phyloP scores from a whole-genome alignment of 2,888 invertebrate species.

The Achlya flavicornis region DNA sequence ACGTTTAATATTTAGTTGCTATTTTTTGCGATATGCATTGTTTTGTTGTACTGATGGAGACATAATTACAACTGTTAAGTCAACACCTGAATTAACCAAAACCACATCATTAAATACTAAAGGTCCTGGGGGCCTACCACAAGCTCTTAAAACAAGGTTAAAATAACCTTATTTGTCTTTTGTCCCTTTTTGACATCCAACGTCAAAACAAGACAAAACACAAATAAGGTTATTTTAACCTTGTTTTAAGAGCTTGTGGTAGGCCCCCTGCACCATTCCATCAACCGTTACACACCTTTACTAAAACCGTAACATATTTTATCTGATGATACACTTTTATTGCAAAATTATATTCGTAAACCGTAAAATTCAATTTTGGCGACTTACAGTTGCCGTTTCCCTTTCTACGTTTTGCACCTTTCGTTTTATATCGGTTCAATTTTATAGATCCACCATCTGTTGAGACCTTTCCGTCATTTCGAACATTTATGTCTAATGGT shows the following conservation, averaged over 20 bases:
- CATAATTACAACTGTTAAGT: not conserved
- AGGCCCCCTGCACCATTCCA: not conserved
- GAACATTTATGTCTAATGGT: constrained; percentile 62
- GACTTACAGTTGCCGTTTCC: constrained; percentile 64
- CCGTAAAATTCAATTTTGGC: constrained; percentile 36
- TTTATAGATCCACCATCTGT: constrained; percentile 67
- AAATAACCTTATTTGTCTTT: too few species aligned
- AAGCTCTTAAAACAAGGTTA: too few species aligned
- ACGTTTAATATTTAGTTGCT: not conserved
- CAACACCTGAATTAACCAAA: not conserved
- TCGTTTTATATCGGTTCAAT: constrained; percentile 60
- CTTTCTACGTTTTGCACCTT: constrained; percentile 70
- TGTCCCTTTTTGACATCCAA: too few species aligned
- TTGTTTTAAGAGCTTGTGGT: too few species aligned
- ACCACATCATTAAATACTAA: not conserved
- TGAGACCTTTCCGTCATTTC: constrained; percentile 63
- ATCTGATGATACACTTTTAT: constrained; percentile 11
- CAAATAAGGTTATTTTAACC: too few species aligned
- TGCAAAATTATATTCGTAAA: constrained; percentile 6
- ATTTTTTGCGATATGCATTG: not conserved
- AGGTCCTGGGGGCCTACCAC: too few species aligned
- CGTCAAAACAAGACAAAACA: too few species aligned
- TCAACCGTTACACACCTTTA: constrained; percentile 7
- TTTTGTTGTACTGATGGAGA: not conserved
- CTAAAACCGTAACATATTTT: constrained; percentile 9